Conservation (phyloP, 2,797 vertebrate genomes). For the Tokudaia tokunoshimensis region DNA sequence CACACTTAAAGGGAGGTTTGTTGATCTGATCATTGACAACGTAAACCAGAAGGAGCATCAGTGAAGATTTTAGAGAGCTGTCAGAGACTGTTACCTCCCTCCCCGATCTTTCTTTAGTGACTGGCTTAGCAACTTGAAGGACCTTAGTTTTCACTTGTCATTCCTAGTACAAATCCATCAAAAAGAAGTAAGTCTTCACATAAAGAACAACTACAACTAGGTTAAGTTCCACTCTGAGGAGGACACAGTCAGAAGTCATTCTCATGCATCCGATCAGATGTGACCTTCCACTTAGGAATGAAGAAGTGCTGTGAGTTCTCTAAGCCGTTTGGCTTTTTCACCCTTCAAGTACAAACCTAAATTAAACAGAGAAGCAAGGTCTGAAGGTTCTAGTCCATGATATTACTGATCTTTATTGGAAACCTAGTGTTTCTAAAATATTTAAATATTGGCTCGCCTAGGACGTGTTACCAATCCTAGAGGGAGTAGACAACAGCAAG, state of each 20-base stretch:
- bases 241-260: constrained; percentile 49
- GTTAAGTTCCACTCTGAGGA: constrained; percentile 70
- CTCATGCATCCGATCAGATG: constrained; percentile 38
- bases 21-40: constrained; percentile 75
- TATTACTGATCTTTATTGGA: constrained; percentile 58
- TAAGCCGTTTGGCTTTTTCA: constrained; percentile 5
- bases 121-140: constrained; percentile 33
- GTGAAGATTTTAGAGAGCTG: constrained; percentile 65
- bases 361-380: constrained; percentile 40
- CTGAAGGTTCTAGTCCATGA: constrained; percentile 62
- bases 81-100: constrained; percentile 45
- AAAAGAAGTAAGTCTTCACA: constrained; percentile 50
- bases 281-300: constrained; percentile 53
- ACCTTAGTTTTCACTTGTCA: constrained; percentile 55
- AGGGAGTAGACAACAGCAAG: constrained; percentile 88
- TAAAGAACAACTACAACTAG: constrained; percentile 45
- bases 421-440: constrained; percentile 66
- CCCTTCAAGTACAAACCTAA: constrained; percentile 56
- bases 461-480: constrained; percentile 86
- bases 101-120: constrained; percentile 33
- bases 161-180: not conserved
- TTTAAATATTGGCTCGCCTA: constrained; percentile 76
- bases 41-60: constrained; percentile 70
- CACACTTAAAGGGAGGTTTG: constrained; percentile 75
- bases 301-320: constrained; percentile 37